Evolutionary conservation across 2,113 vertebrate species (phyloP).

Genomic region (Phalacrocorax carbo): DNA sequence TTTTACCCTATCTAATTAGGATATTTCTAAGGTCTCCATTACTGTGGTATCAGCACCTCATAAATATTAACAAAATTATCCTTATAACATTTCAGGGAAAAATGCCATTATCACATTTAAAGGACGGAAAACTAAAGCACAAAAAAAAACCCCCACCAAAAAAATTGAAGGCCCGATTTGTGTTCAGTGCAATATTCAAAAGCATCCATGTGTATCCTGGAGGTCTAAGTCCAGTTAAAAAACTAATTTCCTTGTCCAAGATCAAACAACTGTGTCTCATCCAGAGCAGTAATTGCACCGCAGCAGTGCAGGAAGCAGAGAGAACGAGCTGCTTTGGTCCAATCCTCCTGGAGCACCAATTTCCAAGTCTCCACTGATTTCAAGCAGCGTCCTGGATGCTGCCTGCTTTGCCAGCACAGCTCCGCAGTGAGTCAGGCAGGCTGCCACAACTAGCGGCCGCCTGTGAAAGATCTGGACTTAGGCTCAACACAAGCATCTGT

Average conservation of each 20-base stretch:
- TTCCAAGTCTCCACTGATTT: not conserved
- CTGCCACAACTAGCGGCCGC: not conserved
- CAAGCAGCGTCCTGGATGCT: not conserved
- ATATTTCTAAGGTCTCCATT: not conserved
- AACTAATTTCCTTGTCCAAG: not conserved
- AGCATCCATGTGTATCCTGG: not conserved
- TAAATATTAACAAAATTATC: not conserved
- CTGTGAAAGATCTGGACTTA: not conserved
- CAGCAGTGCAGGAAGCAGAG: not conserved
- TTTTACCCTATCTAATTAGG: not conserved
- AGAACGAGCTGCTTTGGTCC: not conserved
- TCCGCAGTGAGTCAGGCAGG: not conserved
- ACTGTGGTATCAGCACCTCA: not conserved
- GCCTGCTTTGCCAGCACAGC: fast-evolving
- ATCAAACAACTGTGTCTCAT: not conserved
- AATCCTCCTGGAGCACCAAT: fast-evolving
- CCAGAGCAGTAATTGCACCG: not conserved
- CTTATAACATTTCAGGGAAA: not conserved
- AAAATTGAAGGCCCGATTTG: not conserved
- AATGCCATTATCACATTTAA: not conserved
- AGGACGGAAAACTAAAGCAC: not conserved
- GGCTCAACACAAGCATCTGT: not conserved
- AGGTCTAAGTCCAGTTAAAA: not conserved
- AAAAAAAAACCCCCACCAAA: no score
- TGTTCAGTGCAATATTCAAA: not conserved